Percentiles rank a stretch among this genome's conserved stretches.
Conservation (phyloP, 2,888 invertebrate species). For the Theretra japonica region DNA sequence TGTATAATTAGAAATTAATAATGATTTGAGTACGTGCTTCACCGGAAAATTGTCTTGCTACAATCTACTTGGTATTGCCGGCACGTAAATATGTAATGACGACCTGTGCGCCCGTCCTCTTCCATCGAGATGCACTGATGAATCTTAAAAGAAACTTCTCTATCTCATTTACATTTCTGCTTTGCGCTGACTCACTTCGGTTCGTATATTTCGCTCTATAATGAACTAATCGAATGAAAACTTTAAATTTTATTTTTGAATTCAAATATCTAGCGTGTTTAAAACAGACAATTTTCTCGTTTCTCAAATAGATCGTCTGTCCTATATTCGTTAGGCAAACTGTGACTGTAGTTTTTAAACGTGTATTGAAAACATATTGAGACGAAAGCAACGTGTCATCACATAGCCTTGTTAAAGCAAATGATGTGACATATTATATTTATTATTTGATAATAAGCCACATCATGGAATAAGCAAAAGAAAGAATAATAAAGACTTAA, state of each 20-base stretch:
- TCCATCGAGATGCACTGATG: conserved; percentile 41
- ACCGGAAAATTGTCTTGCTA: conserved; percentile 47
- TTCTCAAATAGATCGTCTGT: background rate
- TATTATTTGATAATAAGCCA: too few species aligned
- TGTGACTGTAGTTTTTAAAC: background rate
- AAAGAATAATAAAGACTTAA: too few species aligned
- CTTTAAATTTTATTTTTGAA: background rate
- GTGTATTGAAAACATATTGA: background rate
- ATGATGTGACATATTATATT: too few species aligned
- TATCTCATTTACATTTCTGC: conserved; percentile 32
- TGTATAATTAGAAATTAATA: conserved; percentile 64
- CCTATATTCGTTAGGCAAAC: background rate
- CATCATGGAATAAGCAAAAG: too few species aligned
- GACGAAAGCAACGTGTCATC: too few species aligned
- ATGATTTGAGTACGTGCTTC: conserved; percentile 56
- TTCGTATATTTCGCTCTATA: conserved; percentile 7
- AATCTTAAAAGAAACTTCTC: conserved; percentile 37
- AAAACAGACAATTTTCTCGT: background rate
- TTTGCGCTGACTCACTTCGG: conserved; percentile 24
- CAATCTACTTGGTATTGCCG: conserved; percentile 53
- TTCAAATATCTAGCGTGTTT: background rate
- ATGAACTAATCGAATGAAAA: conserved; percentile 11
- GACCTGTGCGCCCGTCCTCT: conserved; percentile 36
- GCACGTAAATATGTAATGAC: conserved; percentile 64
- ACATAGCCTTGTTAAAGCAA: too few species aligned